Conservation (phyloP, 2,113 vertebrate genomes). For the Nanger granti region DNA sequence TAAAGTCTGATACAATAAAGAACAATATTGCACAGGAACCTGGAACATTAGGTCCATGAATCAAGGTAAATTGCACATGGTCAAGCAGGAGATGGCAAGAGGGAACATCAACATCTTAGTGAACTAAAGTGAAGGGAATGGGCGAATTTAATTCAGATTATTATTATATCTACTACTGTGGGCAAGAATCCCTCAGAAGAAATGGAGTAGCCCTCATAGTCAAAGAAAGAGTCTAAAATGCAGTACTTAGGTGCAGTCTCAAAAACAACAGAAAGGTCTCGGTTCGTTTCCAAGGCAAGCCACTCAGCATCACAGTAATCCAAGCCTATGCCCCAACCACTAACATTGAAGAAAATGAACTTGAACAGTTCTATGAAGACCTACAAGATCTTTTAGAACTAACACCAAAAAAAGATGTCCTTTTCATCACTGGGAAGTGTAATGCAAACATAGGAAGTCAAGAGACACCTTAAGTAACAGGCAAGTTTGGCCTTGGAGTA, state of each 20-base stretch:
- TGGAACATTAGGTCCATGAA: neutral
- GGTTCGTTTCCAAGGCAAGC: neutral
- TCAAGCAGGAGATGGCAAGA: neutral
- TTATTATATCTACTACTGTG: neutral
- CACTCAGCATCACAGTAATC: neutral
- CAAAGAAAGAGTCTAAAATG: too few species aligned
- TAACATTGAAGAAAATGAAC: neutral
- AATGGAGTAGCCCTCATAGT: too few species aligned
- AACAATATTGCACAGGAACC: neutral
- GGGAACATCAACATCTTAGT: neutral
- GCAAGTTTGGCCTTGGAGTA: neutral
- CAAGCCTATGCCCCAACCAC: neutral
- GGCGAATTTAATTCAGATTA: neutral
- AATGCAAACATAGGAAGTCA: neutral
- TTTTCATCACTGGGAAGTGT: neutral
- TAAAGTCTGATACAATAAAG: neutral
- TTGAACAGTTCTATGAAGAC: neutral
- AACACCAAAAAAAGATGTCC: neutral
- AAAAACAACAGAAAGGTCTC: neutral
- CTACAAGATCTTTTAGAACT: neutral
- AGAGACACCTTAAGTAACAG: neutral
- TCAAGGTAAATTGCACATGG: neutral
- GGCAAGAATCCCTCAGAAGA: too few species aligned
- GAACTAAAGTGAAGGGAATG: neutral
- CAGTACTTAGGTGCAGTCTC: neutral